Conservation (phyloP, 1,140 invertebrate genomes). For the Nebria ingens region DNA sequence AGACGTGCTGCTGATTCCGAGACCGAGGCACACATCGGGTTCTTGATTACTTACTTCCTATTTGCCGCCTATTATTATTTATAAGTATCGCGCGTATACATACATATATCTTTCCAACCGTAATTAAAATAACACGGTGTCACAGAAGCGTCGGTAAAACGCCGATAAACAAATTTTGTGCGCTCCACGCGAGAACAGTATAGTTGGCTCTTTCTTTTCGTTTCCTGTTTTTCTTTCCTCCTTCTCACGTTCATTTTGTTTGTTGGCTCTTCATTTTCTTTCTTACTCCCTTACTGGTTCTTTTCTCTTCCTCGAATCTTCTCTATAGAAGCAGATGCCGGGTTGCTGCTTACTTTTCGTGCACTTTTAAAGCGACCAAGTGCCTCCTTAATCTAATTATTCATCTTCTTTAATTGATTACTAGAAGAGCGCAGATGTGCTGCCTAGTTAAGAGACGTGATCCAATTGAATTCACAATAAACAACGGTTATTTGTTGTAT, state of each 20-base stretch:
- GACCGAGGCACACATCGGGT: neutral
- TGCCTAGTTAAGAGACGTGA: neutral
- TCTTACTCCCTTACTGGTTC: no score
- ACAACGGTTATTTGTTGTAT: slow-evolving; percentile 2
- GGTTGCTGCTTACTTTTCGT: neutral
- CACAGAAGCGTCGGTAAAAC: neutral
- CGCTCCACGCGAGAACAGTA: no score
- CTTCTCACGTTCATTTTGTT: neutral
- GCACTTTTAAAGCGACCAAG: neutral
- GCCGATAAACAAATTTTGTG: neutral
- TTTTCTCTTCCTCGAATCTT: no score
- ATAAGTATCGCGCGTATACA: no score
- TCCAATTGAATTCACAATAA: slow-evolving; percentile 2
- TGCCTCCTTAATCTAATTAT: slow-evolving; percentile 1
- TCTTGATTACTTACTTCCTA: neutral
- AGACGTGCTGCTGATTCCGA: neutral
- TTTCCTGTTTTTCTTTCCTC: neutral
- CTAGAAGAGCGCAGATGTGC: neutral
- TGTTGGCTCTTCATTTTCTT: no score
- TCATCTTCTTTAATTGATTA: slow-evolving; percentile 9
- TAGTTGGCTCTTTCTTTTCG: neutral
- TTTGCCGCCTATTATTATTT: no score
- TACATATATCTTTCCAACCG: no score
- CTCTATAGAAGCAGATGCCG: no score
- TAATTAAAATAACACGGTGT: no score